These are phyloP conservation scores for Chouioia cunea DNA, from an alignment of 2,888 invertebrate genomes.

Conservation along the genomic window DNA sequence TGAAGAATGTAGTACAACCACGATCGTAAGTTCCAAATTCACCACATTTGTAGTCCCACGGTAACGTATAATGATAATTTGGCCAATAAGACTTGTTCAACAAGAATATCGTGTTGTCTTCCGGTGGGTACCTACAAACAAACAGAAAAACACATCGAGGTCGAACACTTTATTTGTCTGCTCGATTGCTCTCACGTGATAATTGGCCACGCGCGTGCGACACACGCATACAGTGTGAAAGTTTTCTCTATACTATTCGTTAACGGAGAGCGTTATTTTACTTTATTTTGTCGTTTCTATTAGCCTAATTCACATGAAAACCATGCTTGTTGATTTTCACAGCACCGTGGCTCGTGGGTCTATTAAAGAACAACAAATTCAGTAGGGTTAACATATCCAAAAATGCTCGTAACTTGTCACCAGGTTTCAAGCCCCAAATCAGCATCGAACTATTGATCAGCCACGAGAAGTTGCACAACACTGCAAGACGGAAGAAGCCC, in stretches of 20 bases:
- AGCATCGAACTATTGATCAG: slow-evolving; percentile 80
- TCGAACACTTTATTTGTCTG: not conserved
- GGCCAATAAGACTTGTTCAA: slow-evolving; percentile 83
- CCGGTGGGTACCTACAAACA: slow-evolving; percentile 74
- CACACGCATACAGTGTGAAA: too few relatives aligned
- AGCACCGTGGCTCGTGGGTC: slow-evolving; percentile 62
- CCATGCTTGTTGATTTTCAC: slow-evolving; percentile 58
- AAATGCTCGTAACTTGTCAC: slow-evolving; percentile 76
- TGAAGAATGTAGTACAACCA: slow-evolving; percentile 78
- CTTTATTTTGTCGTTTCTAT: too few relatives aligned
- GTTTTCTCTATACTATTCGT: too few relatives aligned
- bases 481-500: slow-evolving; percentile 77
- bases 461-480: slow-evolving; percentile 78
- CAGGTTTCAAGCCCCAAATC: slow-evolving; percentile 79
- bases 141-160: not conserved
- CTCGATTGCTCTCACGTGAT: too few relatives aligned
- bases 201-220: too few relatives aligned
- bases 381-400: slow-evolving; percentile 53
- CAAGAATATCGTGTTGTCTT: slow-evolving; percentile 82
- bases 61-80: slow-evolving; percentile 83
- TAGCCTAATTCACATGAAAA: slow-evolving; percentile 45
- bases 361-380: slow-evolving; percentile 57
- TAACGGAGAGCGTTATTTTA: too few relatives aligned
- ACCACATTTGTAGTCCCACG: slow-evolving; percentile 85
- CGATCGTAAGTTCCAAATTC: slow-evolving; percentile 82